phyloP scores from a whole-genome alignment of 2,888 invertebrate genomes.

The Anaspis maculata region DNA sequence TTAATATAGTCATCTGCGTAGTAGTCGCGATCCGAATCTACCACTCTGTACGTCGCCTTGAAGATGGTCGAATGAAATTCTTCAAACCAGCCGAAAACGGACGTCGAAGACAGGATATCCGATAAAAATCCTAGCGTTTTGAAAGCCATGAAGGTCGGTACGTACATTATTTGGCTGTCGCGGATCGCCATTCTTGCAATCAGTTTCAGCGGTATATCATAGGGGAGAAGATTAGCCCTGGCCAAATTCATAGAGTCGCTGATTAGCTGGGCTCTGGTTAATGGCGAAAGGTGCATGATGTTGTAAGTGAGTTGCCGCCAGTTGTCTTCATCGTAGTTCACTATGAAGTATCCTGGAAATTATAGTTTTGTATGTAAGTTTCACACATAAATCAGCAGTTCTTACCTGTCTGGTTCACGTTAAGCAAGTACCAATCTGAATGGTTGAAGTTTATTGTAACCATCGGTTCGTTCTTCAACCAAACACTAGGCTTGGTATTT shows the following conservation, averaged over 20 bases:
- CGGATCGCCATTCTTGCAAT: constrained; percentile 46
- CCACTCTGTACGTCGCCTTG: constrained; percentile 41
- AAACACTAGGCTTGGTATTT: constrained; percentile 41
- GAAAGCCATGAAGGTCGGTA: constrained; percentile 54
- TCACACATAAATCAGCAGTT: background rate
- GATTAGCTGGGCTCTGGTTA: constrained; percentile 60
- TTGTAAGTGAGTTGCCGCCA: constrained; percentile 49
- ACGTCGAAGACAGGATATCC: constrained; percentile 50
- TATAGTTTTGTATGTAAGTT: constrained; percentile 28
- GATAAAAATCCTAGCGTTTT: constrained; percentile 50
- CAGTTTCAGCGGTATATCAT: constrained; percentile 49
- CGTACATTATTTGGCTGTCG: constrained; percentile 39
- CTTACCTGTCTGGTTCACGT: constrained; percentile 55
- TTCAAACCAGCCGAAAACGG: constrained; percentile 52
- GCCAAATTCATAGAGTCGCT: constrained; percentile 58
- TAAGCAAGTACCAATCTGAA: constrained; percentile 56
- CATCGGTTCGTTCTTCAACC: constrained; percentile 43
- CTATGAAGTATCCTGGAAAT: constrained; percentile 53
- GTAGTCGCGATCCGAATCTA: constrained; percentile 45
- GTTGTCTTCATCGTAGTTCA: constrained; percentile 56
- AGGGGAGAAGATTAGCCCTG: constrained; percentile 48
- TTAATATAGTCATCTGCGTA: constrained; percentile 44
- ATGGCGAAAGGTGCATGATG: constrained; percentile 48
- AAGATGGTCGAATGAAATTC: constrained; percentile 47
- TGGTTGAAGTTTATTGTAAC: constrained; percentile 25